Conservation (phyloP, 2,888 invertebrate species). For the Sturmia bella region DNA sequence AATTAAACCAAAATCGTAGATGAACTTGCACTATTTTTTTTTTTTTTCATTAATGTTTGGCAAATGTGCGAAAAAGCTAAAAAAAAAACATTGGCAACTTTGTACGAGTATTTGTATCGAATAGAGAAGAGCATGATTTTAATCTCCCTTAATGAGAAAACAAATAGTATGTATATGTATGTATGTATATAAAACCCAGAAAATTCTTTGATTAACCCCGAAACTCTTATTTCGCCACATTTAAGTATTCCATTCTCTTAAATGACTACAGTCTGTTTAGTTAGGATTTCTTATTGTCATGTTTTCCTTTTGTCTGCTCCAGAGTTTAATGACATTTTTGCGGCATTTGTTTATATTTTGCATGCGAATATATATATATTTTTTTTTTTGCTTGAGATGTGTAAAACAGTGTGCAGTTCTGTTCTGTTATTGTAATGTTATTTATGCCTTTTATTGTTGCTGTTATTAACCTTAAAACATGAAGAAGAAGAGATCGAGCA, state of each 20-base stretch:
- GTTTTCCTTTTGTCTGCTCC: constrained; percentile 28
- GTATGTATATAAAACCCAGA: not conserved
- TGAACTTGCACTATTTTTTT: too few relatives aligned
- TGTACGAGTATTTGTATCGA: not conserved
- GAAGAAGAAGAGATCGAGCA: not conserved
- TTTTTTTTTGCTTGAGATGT: constrained; percentile 26
- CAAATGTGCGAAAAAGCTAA: not conserved
- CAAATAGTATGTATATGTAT: too few relatives aligned
- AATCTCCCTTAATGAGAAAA: not conserved
- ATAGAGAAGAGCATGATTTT: constrained; percentile 30
- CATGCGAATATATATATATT: too few relatives aligned
- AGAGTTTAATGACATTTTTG: constrained; percentile 69
- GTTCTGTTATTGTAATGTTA: constrained; percentile 12
- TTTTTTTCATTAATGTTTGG: too few relatives aligned
- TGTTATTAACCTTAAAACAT: constrained; percentile 55
- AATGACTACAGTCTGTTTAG: constrained; percentile 28
- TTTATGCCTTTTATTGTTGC: constrained; percentile 23
- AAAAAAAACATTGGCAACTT: constrained; percentile 22
- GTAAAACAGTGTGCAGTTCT: constrained; percentile 4
- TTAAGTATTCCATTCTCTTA: constrained; percentile 46
- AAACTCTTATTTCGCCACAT: constrained; percentile 29
- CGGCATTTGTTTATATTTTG: constrained; percentile 69
- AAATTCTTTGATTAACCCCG: not conserved
- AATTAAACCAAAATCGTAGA: too few relatives aligned
- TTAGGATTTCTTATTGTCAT: constrained; percentile 1